Evolutionary conservation across 2,113 vertebrate genomes (phyloP).

Genomic region (Aythya baeri): DNA sequence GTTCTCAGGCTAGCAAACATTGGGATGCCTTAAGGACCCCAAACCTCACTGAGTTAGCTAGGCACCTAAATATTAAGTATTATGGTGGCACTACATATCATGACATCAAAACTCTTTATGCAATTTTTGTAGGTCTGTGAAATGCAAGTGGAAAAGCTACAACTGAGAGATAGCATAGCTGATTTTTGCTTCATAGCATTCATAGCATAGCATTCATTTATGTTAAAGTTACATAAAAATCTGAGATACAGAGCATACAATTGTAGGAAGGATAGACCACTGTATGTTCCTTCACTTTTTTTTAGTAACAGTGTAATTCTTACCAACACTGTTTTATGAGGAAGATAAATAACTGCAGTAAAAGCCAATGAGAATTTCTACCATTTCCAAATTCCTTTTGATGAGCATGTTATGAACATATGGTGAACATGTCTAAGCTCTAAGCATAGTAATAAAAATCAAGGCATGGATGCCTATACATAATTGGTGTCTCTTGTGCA

Average conservation of each 20-base stretch:
- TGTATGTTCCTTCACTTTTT: rapidly evolving
- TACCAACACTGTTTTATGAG: background rate
- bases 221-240: background rate
- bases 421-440: background rate
- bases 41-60: background rate
- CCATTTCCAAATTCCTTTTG: background rate
- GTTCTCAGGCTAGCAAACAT: background rate
- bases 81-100: too few species aligned
- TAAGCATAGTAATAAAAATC: background rate
- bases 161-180: background rate
- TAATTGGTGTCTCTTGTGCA: background rate
- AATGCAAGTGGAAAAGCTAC: background rate
- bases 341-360: background rate
- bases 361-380: background rate
- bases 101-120: background rate
- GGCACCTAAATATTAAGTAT: background rate
- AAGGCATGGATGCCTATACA: background rate
- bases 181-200: background rate
- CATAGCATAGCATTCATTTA: too few species aligned
- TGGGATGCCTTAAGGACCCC: background rate
- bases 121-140: background rate
- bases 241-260: background rate
- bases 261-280: background rate
- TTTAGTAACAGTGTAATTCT: background rate
- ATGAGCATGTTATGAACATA: background rate